Base-by-base conservation (phyloP, 1,140 invertebrate genomes). In the Andricus grossulariae region DNA sequence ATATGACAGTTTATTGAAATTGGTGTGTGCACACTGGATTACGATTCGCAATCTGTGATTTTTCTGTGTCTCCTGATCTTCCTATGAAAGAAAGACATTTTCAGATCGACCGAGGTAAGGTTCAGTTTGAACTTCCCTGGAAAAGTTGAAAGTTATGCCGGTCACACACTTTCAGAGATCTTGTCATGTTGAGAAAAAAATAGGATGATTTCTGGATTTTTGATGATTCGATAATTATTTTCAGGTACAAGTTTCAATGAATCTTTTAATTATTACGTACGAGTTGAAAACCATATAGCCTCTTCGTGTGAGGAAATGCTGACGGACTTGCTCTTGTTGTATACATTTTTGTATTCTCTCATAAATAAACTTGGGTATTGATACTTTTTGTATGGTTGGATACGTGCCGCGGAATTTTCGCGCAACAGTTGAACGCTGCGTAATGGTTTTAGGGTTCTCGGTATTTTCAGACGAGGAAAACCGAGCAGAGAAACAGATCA, bases 271-370 rank as follows among this genome's bases (percentile, higher is more conserved):
- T 11, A 45, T 11, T 8, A 45, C 39, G 39, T 45, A 45, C 39
- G 39, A 45, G 39, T 45, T 45, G 7, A 10, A 45, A 45, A 45
- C 0, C 8, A 11, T 45, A 45, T 45, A 45, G 39, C 10, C 39
- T 10, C 25, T 15, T 12, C 72, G 21, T 18, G 72, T 52, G 49
- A 73, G 21, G 50, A 73, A 73, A 54, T 52, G 72, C 19, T 54
- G 72, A 73, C 72, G 15, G 49, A 52, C 50, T 73, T 52, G 49
- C 54, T 73, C 25, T 73, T 50, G 13, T 50, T 52, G 72, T 52
- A 32, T 66, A 66, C 60, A 66, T 66, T 66, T 25, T 73, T 52
- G 72, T 52, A 73, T 73, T 73, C 51, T 54, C 19, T 73, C 10
- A 73, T 51, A 54, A 39, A 73, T 52, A 73, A 52, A 52, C 16